These are phyloP conservation scores for Sceloporus undulatus DNA, from an alignment of 2,113 vertebrate species.

Conservation along the genomic window DNA sequence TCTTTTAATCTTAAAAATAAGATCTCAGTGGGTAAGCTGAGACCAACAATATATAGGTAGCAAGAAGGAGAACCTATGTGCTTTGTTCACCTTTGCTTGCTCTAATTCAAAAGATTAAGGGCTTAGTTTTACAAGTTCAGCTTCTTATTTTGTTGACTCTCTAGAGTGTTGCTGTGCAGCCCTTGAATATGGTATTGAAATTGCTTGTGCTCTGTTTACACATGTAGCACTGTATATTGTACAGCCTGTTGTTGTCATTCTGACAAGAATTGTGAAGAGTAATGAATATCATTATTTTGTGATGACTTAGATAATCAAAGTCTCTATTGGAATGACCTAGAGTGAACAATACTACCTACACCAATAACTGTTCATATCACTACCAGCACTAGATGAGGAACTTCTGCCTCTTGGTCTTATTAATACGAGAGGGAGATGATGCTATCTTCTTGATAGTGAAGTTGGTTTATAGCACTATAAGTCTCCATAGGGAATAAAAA, in stretches of 20 bases:
- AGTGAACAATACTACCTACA: conserved; percentile 25
- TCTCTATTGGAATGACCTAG: conserved; percentile 28
- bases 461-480: background rate
- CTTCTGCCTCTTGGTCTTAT: background rate
- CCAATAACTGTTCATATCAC: background rate
- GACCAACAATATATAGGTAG: background rate
- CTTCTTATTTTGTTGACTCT: conserved; percentile 43
- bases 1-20: background rate
- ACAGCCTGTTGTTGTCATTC: conserved; percentile 15
- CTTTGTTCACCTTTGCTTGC: conserved; percentile 28
- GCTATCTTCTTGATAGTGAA: background rate
- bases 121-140: conserved; percentile 40
- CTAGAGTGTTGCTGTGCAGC: background rate
- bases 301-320: conserved; percentile 18
- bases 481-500: conserved; percentile 12
- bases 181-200: background rate
- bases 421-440: conserved; percentile 16
- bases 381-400: background rate
- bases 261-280: conserved; percentile 44
- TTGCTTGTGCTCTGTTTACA: conserved; percentile 44
- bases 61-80: rapidly evolving
- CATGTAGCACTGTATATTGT: conserved; percentile 36
- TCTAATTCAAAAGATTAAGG: conserved; percentile 54
- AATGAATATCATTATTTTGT: conserved; percentile 31
- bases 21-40: conserved; percentile 9